Percentiles rank a stretch among this genome's conserved stretches.
phyloP scores from a whole-genome alignment of 2,797 vertebrate genomes.

The Cynodonichthys magdalenae region DNA sequence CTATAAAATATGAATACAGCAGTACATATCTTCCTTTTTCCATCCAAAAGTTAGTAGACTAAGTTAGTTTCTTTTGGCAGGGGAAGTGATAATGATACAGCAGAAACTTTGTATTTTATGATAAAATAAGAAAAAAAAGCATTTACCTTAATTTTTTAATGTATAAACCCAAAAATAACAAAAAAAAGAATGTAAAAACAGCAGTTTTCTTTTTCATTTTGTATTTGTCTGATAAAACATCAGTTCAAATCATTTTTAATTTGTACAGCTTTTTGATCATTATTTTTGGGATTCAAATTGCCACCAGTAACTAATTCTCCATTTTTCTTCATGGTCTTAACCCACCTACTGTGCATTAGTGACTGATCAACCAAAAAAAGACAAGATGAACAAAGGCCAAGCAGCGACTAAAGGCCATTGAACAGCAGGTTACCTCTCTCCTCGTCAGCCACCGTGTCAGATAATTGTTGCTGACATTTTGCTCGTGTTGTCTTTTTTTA shows the following conservation, averaged over 20 bases:
- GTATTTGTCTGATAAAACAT: too few relatives aligned
- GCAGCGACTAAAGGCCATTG: conserved; percentile 71
- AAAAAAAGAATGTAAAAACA: too few relatives aligned
- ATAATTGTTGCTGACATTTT: conserved; percentile 87
- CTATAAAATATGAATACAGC: background rate
- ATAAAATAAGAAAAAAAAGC: too few relatives aligned
- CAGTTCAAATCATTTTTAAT: background rate
- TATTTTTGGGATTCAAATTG: background rate
- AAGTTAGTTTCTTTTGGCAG: too few relatives aligned
- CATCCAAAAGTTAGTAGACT: too few relatives aligned
- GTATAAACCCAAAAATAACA: too few relatives aligned
- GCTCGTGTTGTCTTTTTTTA: conserved; percentile 68
- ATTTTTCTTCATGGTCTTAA: background rate
- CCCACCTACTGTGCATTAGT: conserved; percentile 18
- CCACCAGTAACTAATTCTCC: background rate
- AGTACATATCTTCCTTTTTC: background rate
- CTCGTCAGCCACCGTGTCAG: conserved; percentile 59
- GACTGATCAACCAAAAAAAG: conserved; percentile 36
- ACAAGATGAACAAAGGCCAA: conserved; percentile 59
- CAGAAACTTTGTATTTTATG: too few relatives aligned
- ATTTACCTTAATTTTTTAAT: too few relatives aligned
- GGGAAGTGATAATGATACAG: too few relatives aligned
- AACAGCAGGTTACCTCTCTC: conserved; percentile 79
- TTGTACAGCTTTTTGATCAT: background rate
- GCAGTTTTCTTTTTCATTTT: too few relatives aligned